phyloP scores from a whole-genome alignment of 2,113 vertebrate genomes.

The Xenopus tropicalis region UCB_Xtro_10.0 CM004447.2:135743001-135743500 shows the following conservation, averaged over 20 bases:
- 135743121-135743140: too few relatives aligned
- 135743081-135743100: slow-evolving; percentile 29
- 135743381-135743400: too few relatives aligned
- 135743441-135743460: too few relatives aligned
- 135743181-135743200: not conserved
- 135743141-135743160: too few relatives aligned
- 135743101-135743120: not conserved
- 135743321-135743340: not conserved
- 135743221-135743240: not conserved
- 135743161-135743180: not conserved
- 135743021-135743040: slow-evolving; percentile 22
- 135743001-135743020: not conserved
- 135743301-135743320: not conserved
- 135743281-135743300: not conserved
- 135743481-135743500: too few relatives aligned
- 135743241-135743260: not conserved
- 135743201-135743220: not conserved
- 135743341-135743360: not conserved
- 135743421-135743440: too few relatives aligned
- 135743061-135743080: not conserved
- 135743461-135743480: too few relatives aligned
- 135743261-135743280: slow-evolving; percentile 6
- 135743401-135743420: too few relatives aligned
- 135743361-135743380: too few relatives aligned
- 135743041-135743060: slow-evolving; percentile 15